phyloP scores from a whole-genome alignment of 2,888 invertebrate genomes.

The Pimpla rufipes region DNA sequence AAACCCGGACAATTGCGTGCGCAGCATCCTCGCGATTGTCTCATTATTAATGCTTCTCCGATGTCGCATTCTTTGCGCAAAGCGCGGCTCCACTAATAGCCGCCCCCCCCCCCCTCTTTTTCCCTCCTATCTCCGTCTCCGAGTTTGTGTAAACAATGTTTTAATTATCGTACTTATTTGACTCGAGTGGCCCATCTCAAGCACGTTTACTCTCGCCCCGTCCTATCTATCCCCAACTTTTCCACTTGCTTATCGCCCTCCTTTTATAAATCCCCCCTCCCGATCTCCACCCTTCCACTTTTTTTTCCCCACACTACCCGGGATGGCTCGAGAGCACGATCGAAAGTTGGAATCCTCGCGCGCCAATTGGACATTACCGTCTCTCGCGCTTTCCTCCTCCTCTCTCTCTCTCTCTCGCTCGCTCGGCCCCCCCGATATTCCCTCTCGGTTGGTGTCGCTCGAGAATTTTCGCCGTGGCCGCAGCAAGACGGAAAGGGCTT shows the following conservation, averaged over 20 bases:
- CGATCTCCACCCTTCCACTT: neutral
- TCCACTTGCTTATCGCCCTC: slow-evolving; percentile 50
- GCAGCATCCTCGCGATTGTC: neutral
- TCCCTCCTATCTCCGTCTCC: neutral
- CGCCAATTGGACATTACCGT: slow-evolving; percentile 67
- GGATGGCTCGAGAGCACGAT: slow-evolving; percentile 62
- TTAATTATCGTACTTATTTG: slow-evolving; percentile 18
- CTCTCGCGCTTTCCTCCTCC: slow-evolving; percentile 45
- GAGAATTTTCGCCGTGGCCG: slow-evolving; percentile 57
- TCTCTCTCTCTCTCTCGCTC: slow-evolving; percentile 58
- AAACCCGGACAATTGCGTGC: neutral
- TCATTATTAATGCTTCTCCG: neutral
- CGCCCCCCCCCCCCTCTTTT: neutral
- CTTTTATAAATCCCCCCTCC: slow-evolving; percentile 41
- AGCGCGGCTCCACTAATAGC: slow-evolving; percentile 1
- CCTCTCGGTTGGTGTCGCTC: slow-evolving; percentile 28
- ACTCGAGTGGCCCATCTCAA: slow-evolving; percentile 7
- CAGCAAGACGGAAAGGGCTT: slow-evolving; percentile 60
- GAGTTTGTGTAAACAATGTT: slow-evolving; percentile 28
- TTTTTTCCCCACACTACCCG: slow-evolving; percentile 50
- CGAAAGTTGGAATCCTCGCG: slow-evolving; percentile 61
- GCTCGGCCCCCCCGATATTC: slow-evolving; percentile 64
- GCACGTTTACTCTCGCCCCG: slow-evolving; percentile 8
- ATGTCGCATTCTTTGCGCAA: neutral
- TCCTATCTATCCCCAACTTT: slow-evolving; percentile 29